Base-by-base conservation (phyloP, 2,797 vertebrate species). In the Clarias laeviceps region DNA sequence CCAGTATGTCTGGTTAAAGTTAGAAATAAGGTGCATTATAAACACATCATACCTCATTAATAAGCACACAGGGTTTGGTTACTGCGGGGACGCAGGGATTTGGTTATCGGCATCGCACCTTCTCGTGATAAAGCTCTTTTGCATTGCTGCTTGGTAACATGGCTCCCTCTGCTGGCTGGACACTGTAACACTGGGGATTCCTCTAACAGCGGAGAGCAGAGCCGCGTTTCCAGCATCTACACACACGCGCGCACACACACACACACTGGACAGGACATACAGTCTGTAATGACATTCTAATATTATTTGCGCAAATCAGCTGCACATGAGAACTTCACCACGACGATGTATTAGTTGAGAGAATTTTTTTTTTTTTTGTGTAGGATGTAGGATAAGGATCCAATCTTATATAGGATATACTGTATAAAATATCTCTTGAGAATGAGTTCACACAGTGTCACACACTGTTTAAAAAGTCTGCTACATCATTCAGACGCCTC, bases 11-110 rank as follows among this genome's bases (percentile, higher is more conserved):
- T 77, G 91, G 91, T 92, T 94, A 93, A 92, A 91, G 91, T 92
- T 93, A 93, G 92, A 93, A 93, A 91, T 94, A 94, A 95, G 93
- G 94, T 94, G 94, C 94, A 91, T 93, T 94, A 94, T 92, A 94
- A 94, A 95, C 90, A 87, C 90, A 90, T 93, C 87, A 91, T 92
- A 90, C 87, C 90, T 91, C 92, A 88, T 90, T 91, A 93, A 90
- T 91, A 91, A 93, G 93, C 92, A 91, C 90, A 94, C 90, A 93
- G 91, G 93, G 93, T 95, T 95, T 94, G 94, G 94, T 95, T 95
- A 95, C 91, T 93, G 93, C 91, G 72, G 87, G 93, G 90, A 93
- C 89, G 82, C 93, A 91, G 92, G 90, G 91, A 91, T 94, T 95
- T 95, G 93, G 94, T 95, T 93, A 95, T 94, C 93, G 92, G 92